A percentile compares a stretch with the other conserved stretches of the same genome.
Conservation (phyloP, 2,797 vertebrate genomes). For the Danio aesculapii region DNA sequence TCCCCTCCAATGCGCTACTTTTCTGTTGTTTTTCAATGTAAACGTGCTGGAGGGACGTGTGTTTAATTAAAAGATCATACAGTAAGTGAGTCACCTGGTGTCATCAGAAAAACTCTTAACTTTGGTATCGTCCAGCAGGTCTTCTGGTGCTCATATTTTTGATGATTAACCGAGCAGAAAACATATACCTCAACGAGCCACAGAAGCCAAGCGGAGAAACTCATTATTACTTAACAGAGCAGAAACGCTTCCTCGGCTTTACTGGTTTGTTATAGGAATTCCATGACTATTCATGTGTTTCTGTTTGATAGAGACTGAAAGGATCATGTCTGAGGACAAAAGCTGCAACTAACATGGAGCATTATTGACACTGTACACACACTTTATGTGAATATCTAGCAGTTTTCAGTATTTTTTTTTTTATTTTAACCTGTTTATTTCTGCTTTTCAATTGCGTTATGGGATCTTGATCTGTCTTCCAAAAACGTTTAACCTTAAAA, state of each 20-base stretch:
- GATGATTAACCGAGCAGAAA: slow-evolving; percentile 87
- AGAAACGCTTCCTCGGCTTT: slow-evolving; percentile 76
- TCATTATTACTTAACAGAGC: slow-evolving; percentile 87
- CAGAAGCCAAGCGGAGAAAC: slow-evolving; percentile 72
- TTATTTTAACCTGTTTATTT: too few species aligned
- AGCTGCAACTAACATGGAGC: background rate
- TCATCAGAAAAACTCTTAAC: too few species aligned
- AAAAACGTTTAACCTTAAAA: too few species aligned
- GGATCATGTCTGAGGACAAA: background rate
- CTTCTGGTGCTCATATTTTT: slow-evolving; percentile 77
- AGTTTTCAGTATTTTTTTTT: too few species aligned
- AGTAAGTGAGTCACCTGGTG: too few species aligned
- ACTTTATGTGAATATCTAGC: too few species aligned
- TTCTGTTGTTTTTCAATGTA: too few species aligned
- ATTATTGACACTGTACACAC: background rate
- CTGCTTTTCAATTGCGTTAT: too few species aligned
- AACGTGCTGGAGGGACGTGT: too few species aligned
- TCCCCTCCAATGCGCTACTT: background rate
- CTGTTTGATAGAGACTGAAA: slow-evolving; percentile 53
- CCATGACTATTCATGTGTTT: slow-evolving; percentile 59
- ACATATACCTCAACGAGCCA: slow-evolving; percentile 76
- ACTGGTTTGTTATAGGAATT: slow-evolving; percentile 72
- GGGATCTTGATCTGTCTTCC: too few species aligned
- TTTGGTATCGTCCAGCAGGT: slow-evolving; percentile 64
- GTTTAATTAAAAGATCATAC: too few species aligned